Evolutionary conservation across 2,797 vertebrate species (phyloP), one percentile per base, ranked within the genome.

Genomic region (Vespertilio murinus): DNA sequence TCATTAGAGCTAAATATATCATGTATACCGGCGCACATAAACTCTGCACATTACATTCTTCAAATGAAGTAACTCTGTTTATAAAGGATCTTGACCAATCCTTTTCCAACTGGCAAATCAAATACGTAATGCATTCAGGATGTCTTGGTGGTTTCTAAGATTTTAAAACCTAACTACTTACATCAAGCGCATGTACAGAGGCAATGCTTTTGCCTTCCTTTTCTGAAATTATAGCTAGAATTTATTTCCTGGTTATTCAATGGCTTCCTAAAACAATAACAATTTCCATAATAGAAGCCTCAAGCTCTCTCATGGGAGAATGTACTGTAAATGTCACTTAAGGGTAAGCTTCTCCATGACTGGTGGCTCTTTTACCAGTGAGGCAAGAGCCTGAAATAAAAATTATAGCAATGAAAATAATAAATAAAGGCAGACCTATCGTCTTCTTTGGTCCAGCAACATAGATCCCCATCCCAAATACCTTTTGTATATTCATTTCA

Each of bases 1-100:
- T 97, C 83, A 88, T 96, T 91, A 93, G 92, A 23, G 0, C 87
- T 95, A 94, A 91, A 90, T 92, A 25, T 65, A 47, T 89, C 81
- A 18, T 7, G 13, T 95, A 54, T 71, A 75, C 8, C 12, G 93
- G 49, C 25, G 88, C 47, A 28, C 64, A 96, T 93, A 88, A 73
- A 13, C 16, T 9, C 61, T 84, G 1, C 4, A 64, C 56, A 86
- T 95, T 93, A 67, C 64, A 54, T 73, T 38, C 18, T n/a, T 89
- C 33, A 28, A 94, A 75, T 20, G 54, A 61, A 85, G 4, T 81
- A 78, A 77, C 38, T 91, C 47, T 38, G 52, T 90, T 88, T 73
- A 42, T 64, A 88, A 95, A 90, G 14, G 54, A 70, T 91, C 84
- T 81, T 95, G 71, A 79, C 25, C 91, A 93, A 86, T 71, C 54